phyloP scores from a whole-genome alignment of 2,888 invertebrate species.

The Polyommatus icarus region DNA sequence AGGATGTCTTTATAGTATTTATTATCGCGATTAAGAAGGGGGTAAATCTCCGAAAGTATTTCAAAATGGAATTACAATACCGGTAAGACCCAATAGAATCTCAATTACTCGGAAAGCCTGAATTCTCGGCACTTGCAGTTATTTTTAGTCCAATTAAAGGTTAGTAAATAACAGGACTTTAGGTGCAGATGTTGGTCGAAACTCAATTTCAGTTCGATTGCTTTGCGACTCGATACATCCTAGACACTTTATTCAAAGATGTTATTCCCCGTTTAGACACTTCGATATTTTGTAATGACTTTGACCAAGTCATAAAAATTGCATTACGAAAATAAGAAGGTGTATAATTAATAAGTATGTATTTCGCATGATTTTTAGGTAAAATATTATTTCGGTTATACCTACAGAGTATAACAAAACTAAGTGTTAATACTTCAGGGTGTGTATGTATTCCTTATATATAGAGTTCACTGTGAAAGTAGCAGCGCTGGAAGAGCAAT shows the following conservation, averaged over 20 bases:
- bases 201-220: constrained; percentile 26
- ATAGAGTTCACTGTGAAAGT: no score
- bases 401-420: no score
- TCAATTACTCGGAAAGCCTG: constrained; percentile 20
- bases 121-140: constrained; percentile 8
- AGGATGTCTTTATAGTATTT: no score
- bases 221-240: constrained; percentile 25
- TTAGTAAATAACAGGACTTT: constrained; percentile 8
- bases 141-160: constrained; percentile 20
- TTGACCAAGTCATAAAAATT: neutral
- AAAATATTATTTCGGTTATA: no score
- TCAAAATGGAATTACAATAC: neutral
- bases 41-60: no score
- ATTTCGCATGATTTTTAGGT: no score
- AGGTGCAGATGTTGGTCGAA: neutral
- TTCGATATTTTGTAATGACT: neutral
- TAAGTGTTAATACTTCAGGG: no score
- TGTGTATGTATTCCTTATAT: no score
- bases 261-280: neutral
- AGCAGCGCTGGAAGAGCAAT: no score
- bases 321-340: no score
- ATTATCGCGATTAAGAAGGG: no score
- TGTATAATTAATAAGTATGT: no score
- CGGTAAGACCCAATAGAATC: neutral
- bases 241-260: constrained; percentile 4